A percentile compares a stretch with the other conserved stretches of the same genome.
These are phyloP conservation scores for Halesus radiatus DNA, from an alignment of 1,140 invertebrate genomes.

Conservation along the genomic window DNA sequence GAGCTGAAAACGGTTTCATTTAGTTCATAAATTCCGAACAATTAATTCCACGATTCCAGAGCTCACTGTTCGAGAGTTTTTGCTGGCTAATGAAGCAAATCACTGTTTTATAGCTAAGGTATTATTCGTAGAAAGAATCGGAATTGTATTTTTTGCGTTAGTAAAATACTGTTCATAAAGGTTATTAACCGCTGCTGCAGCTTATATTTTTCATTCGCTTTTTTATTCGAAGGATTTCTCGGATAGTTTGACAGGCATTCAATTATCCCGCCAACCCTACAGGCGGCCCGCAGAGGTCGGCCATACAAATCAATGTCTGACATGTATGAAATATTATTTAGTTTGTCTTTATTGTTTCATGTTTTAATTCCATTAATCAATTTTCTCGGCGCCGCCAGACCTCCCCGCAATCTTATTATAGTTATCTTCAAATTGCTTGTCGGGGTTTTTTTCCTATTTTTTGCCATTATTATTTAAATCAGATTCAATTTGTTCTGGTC, in stretches of 20 bases:
- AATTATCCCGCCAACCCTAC: constrained; percentile 10
- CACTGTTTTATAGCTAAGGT: too few relatives aligned
- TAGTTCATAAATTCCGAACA: too few relatives aligned
- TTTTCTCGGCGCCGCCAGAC: constrained; percentile 23
- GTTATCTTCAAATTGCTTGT: too few relatives aligned
- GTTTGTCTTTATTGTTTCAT: constrained; percentile 37
- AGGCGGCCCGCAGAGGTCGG: constrained; percentile 5
- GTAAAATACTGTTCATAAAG: background rate
- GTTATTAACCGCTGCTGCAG: background rate
- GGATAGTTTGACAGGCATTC: constrained; percentile 39
- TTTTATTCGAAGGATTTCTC: constrained; percentile 35
- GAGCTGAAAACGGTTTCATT: too few relatives aligned
- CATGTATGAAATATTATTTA: constrained; percentile 38
- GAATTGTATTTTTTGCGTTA: too few relatives aligned
- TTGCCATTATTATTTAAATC: too few relatives aligned
- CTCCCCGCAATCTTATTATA: background rate
- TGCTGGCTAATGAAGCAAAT: too few relatives aligned
- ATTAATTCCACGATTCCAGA: too few relatives aligned
- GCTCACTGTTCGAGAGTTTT: too few relatives aligned
- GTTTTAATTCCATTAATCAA: constrained; percentile 41
- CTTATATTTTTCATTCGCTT: constrained; percentile 33
- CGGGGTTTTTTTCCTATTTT: too few relatives aligned
- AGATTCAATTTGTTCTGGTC: too few relatives aligned
- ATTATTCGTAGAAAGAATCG: too few relatives aligned
- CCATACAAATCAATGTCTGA: constrained; percentile 36